Percentiles rank a stretch among this genome's conserved stretches.
These are phyloP conservation scores for Holothuria scabra DNA, from an alignment of 53 echinoderm and acorn worm species.

Conservation along the genomic window DNA sequence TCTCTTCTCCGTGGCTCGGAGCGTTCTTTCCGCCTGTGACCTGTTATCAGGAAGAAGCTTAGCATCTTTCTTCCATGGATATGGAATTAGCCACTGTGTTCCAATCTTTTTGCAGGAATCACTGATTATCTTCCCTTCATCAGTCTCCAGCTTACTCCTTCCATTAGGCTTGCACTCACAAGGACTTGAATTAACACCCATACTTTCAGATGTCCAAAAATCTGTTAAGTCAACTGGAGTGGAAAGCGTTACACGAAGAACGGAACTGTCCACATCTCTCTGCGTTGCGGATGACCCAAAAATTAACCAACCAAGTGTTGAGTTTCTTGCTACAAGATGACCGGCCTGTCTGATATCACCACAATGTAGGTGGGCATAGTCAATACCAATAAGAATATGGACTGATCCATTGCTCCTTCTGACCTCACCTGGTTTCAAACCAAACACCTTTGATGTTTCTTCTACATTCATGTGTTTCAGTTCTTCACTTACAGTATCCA, in stretches of 20 bases:
- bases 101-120: constrained; percentile 56
- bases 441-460: constrained; percentile 17
- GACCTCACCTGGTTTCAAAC: constrained; percentile 6
- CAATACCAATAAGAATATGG: constrained; percentile 55
- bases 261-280: neutral
- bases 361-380: constrained; percentile 35
- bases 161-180: constrained; percentile 50
- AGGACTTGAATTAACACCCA: constrained; percentile 45
- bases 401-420: constrained; percentile 40
- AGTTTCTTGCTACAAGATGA: constrained; percentile 46
- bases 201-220: constrained; percentile 63
- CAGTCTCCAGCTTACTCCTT: constrained; percentile 52
- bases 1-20: constrained; percentile 56
- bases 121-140: constrained; percentile 44
- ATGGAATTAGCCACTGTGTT: constrained; percentile 66
- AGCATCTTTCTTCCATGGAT: constrained; percentile 73
- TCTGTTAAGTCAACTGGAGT: constrained; percentile 58
- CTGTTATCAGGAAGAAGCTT: constrained; percentile 66
- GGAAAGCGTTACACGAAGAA: constrained; percentile 52
- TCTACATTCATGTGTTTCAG: constrained; percentile 14
- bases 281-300: constrained; percentile 49
- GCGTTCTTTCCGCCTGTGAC: constrained; percentile 54
- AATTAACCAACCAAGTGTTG: constrained; percentile 66
- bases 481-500: constrained; percentile 57
- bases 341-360: constrained; percentile 38